A percentile compares a stretch with the other conserved stretches of the same genome.
Conservation (phyloP, 1,140 invertebrate species). For the Nephotettix cincticeps region DNA sequence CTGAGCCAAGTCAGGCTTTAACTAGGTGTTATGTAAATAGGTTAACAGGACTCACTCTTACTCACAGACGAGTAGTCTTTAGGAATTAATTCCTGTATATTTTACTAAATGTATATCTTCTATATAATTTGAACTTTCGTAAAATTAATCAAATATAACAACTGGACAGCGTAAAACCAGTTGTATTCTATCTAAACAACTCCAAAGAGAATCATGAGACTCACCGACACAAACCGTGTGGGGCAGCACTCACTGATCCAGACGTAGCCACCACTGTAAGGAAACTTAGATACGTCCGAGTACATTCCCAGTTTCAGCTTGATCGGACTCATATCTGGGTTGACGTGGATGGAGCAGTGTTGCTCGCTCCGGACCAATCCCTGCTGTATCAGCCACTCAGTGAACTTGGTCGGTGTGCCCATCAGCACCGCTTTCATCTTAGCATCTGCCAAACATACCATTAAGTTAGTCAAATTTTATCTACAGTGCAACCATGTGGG, state of each 20-base stretch:
- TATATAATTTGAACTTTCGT: no score
- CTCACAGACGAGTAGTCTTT: no score
- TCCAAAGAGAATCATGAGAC: conserved; percentile 29
- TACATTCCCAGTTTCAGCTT: conserved; percentile 81
- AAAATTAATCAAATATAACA: no score
- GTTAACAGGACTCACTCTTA: no score
- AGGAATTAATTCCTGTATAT: no score
- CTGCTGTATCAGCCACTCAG: conserved; percentile 85
- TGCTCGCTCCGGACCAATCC: conserved; percentile 77
- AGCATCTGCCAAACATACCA: conserved; percentile 48
- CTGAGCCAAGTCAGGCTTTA: no score
- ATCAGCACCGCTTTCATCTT: conserved; percentile 80
- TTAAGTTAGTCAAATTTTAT: no score
- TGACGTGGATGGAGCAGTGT: conserved; percentile 62
- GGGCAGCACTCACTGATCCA: conserved; percentile 86
- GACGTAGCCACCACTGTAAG: conserved; percentile 83
- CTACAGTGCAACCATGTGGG: no score
- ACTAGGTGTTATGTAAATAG: no score
- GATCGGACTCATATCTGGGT: conserved; percentile 47
- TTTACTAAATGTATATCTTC: no score
- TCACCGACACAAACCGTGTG: conserved; percentile 72
- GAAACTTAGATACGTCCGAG: conserved; percentile 78
- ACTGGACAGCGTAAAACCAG: no score
- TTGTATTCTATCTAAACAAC: no score
- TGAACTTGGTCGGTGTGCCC: conserved; percentile 75